These are phyloP conservation scores for Invenusta paracnida DNA, from an alignment of 2,888 invertebrate species.

Conservation along the genomic window DNA sequence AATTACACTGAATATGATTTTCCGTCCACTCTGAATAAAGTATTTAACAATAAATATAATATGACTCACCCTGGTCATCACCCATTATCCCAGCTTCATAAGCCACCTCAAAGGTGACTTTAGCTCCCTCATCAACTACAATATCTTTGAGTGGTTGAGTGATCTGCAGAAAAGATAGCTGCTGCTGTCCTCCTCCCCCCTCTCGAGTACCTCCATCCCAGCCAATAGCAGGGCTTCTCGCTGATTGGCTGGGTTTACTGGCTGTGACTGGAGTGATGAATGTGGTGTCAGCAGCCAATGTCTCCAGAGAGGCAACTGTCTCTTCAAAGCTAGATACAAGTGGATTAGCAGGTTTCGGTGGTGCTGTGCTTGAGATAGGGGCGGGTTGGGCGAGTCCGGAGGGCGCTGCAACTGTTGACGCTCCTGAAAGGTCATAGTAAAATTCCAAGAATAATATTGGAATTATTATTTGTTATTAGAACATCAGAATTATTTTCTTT, in stretches of 20 bases:
- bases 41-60: too few species aligned
- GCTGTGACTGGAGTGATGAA: too few species aligned
- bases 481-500: too few species aligned
- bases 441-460: too few species aligned
- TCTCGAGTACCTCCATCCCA: constrained; percentile 15
- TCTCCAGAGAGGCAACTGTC: background rate
- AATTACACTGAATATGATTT: too few species aligned
- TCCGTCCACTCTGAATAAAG: too few species aligned
- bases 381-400: too few species aligned
- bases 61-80: constrained; percentile 20
- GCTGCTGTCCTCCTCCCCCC: background rate
- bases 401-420: too few species aligned
- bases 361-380: too few species aligned
- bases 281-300: background rate
- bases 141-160: constrained; percentile 68
- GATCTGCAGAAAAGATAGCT: constrained; percentile 44
- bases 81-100: constrained; percentile 16
- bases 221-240: background rate
- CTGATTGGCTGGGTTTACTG: background rate
- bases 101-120: constrained; percentile 29
- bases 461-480: too few species aligned
- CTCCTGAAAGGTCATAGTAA: too few species aligned
- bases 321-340: background rate
- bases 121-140: constrained; percentile 67
- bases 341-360: background rate